Evolutionary conservation across 2,797 vertebrate genomes (phyloP), one percentile per base, ranked within the genome.

Genomic region (Morus bassanus): DNA sequence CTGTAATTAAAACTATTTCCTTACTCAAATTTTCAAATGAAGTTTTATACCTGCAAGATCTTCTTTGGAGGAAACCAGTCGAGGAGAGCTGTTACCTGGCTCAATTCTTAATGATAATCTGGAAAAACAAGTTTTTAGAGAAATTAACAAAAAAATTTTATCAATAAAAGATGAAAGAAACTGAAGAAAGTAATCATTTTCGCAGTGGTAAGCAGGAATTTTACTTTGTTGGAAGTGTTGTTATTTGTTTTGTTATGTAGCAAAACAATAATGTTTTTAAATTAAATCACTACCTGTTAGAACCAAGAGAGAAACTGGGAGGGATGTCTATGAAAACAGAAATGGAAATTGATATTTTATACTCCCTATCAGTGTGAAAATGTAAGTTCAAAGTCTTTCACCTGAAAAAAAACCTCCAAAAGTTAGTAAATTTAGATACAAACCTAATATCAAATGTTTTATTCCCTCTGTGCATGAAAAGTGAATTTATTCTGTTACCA

Each of bases 101-200:
- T 99, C 99, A 46, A 99, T 99, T 98, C 99, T 98, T 97, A 99
- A 98, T 51, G 99, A 99, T 46, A 99, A 96, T 92, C 99, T 99
- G 98, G 67, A 92, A 98, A 98, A 95, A 85, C 63, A 97, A 97
- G 85, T 91, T 96, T 97, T 94, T 91, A 91, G 91, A 79, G 61
- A 93, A 75, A 77, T 97, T 93, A 98, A 94, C 24, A 69, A n/a
- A 68, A 83, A 57, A 46, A 54, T 22, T 0, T 11, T 63, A 79
- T 91, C 64, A 93, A n/a, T 10, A 43, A 21, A 88, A 57, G 35
- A 56, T 83, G 30, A 95, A 80, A 76, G 53, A 86, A 93, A 76
- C 53, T 53, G 53, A 86, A 87, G 37, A 80, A 79, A 77, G 39
- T 41, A 73, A 82, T 70, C 94, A 76, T 77, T 80, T 78, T 48